A percentile compares a stretch with the other conserved stretches of the same genome.
These are phyloP conservation scores for Stomatorhinus ivindoensis DNA, from an alignment of 2,113 vertebrate genomes.

Conservation along the genomic window DNA sequence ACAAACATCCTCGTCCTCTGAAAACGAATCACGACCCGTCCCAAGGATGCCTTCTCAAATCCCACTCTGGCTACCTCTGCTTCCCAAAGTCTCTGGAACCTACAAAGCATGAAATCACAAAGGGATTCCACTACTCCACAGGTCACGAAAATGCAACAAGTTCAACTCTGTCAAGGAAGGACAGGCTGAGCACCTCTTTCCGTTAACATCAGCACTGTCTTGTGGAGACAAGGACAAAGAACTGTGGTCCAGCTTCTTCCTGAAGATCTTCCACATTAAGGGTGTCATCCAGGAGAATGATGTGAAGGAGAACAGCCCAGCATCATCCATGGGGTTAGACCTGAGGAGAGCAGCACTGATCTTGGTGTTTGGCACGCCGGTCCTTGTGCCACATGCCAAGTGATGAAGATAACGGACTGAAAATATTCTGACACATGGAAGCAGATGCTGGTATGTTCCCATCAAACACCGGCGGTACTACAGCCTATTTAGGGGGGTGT, in stretches of 20 bases:
- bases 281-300: slow-evolving; percentile 63
- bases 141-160: neutral
- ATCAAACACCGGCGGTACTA: neutral
- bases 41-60: slow-evolving; percentile 59
- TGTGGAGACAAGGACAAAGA: slow-evolving; percentile 49
- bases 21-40: slow-evolving; percentile 51
- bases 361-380: neutral
- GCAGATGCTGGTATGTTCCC: neutral
- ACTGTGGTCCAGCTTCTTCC: slow-evolving; percentile 46
- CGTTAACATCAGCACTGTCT: slow-evolving; percentile 50
- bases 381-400: neutral
- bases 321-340: slow-evolving; percentile 58
- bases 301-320: slow-evolving; percentile 62
- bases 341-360: slow-evolving; percentile 32
- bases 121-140: neutral
- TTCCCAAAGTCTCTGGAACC: slow-evolving; percentile 60
- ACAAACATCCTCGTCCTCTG: slow-evolving; percentile 57
- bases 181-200: slow-evolving; percentile 50
- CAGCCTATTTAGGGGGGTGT: neutral
- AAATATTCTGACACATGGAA: neutral
- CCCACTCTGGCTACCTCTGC: slow-evolving; percentile 57
- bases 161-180: neutral
- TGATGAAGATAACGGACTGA: neutral
- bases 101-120: slow-evolving; percentile 31
- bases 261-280: slow-evolving; percentile 59